Evolutionary conservation across 2,888 invertebrate species (phyloP), one percentile per base, ranked within the genome.

Genomic region (Matsumyia berberina): DNA sequence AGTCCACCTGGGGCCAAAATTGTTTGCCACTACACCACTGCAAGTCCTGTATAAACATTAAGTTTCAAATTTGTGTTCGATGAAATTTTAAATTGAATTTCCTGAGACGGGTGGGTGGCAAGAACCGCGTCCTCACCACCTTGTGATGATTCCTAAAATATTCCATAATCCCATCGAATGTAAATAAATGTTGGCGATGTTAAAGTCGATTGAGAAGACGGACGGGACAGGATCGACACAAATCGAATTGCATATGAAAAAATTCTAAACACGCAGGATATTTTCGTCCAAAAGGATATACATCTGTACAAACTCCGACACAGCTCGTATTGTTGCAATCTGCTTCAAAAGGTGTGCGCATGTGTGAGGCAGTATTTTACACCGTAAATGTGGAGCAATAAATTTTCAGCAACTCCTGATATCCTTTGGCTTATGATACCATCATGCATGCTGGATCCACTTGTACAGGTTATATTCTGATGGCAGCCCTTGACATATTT

Each of bases 31-130:
- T 60, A 33, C 19, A 5, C 24, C 35, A 8, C 1, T 24, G n/a
- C 35, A 15, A 7, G 19, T 24, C 19, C 49, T 24, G 19, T 33
- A 17, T 58, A 19, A 33, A 17, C n/a, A 64, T 64, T 31, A 35
- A 51, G 39, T 51, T 67, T 55, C 33, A 57, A 67, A 74, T 62
- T 42, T 67, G 42, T 33, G 37, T 67, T 62, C 53, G 44, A 72
- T 72, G 51, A 67, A 37, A 78, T 60, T 72, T 55, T 46, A 66
- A 82, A 82, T 77, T 70, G 55, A 77, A 78, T 66, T 73, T 8
- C 29, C 5, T 39, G 24, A 15, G 17, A 12, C n/a, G 12, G n/a
- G 9, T 0, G 29, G 57, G 5, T 24, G 15, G 24, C 31, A 11
- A 7, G 19, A n/a, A 67, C 17, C n/a, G n/a, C n/a, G n/a, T 3